These are phyloP conservation scores for Eupelmus urozonus DNA, from an alignment of 2,888 invertebrate genomes.

Conservation along the genomic window DNA sequence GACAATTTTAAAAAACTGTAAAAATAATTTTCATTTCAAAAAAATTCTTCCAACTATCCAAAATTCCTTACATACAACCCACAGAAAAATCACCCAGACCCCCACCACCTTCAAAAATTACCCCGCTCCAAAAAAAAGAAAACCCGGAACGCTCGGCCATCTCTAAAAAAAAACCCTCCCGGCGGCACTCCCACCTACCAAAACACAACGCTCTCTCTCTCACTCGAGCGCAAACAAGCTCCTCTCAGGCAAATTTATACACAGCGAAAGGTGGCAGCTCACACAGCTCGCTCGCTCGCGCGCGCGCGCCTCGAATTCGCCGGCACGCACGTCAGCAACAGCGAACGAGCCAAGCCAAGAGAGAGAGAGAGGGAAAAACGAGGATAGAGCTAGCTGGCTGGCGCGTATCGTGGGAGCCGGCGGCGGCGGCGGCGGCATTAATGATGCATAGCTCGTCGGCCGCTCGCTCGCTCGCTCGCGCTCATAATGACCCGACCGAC, in stretches of 20 bases:
- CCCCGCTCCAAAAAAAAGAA: too few relatives aligned
- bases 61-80: too few relatives aligned
- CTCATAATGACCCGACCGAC: slow-evolving; percentile 72
- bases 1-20: too few relatives aligned
- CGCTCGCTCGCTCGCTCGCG: slow-evolving; percentile 39
- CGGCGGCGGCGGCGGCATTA: slow-evolving; percentile 46
- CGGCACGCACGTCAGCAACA: slow-evolving; percentile 44
- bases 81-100: too few relatives aligned
- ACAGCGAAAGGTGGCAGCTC: not conserved
- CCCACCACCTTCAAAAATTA: too few relatives aligned
- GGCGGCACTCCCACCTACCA: too few relatives aligned
- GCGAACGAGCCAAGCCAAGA: not conserved
- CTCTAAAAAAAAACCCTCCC: too few relatives aligned
- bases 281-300: not conserved
- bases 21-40: too few relatives aligned
- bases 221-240: slow-evolving; percentile 4
- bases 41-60: too few relatives aligned
- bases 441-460: slow-evolving; percentile 57
- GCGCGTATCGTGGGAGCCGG: slow-evolving; percentile 56
- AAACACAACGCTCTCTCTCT: not conserved
- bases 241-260: slow-evolving; percentile 23
- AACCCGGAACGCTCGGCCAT: too few relatives aligned
- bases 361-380: slow-evolving; percentile 9
- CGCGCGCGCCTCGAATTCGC: slow-evolving; percentile 53
- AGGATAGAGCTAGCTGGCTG: not conserved